Evolutionary conservation across 2,113 vertebrate species (phyloP).

Genomic region (Psittacula cyanocephala): DNA sequence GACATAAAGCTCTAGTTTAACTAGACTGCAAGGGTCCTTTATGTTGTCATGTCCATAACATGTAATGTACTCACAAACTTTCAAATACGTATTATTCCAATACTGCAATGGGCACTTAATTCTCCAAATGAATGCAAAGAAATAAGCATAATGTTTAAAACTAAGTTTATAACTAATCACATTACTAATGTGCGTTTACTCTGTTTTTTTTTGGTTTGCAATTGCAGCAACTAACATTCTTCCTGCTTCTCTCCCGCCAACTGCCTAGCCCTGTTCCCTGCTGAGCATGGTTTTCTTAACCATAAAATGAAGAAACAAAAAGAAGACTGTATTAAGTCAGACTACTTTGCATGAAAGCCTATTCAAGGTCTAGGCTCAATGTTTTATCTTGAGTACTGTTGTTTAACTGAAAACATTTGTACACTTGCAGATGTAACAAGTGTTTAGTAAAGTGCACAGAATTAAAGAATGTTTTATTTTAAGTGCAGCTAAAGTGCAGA

Average conservation of each 20-base stretch:
- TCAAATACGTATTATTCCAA: not conserved
- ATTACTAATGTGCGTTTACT: not conserved
- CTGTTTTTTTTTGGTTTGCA: not conserved
- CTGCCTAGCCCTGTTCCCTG: not conserved
- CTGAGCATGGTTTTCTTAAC: constrained; percentile 13
- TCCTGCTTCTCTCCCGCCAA: not conserved
- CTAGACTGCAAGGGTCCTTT: not conserved
- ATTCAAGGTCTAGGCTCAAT: not conserved
- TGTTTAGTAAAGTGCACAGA: not conserved
- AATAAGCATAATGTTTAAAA: not conserved
- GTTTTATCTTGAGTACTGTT: constrained; percentile 6
- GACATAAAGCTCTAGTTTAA: not conserved
- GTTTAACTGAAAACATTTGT: constrained; percentile 26
- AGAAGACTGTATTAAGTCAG: constrained; percentile 31
- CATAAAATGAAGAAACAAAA: constrained; percentile 41
- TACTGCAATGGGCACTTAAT: not conserved
- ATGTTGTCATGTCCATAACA: not conserved
- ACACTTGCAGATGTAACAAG: not conserved
- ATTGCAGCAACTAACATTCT: not conserved
- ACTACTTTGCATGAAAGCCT: constrained; percentile 26
- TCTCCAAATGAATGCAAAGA: not conserved
- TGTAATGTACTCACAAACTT: not conserved
- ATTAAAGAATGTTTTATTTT: not conserved
- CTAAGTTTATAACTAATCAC: not conserved
- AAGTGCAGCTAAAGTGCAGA: not conserved